Evolutionary conservation across 2,888 invertebrate genomes (phyloP).

Genomic region (Drosophila parthenogenetica): DNA sequence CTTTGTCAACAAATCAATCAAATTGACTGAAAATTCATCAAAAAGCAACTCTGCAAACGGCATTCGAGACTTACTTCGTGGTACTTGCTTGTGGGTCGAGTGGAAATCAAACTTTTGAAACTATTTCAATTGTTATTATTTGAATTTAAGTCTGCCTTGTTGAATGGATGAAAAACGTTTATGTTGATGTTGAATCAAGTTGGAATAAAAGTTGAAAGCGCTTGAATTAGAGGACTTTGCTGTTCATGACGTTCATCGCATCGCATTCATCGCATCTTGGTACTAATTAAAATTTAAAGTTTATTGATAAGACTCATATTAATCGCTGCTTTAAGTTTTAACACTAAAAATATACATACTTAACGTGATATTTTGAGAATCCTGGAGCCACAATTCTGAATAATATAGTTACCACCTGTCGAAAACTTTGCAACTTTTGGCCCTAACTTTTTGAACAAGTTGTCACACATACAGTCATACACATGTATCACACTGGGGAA

Average conservation of each 20-base stretch:
- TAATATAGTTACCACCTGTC: conserved; percentile 79
- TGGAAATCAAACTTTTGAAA: conserved; percentile 62
- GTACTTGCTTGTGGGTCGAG: conserved; percentile 27
- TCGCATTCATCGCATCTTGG: conserved; percentile 6
- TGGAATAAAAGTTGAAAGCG: conserved; percentile 25
- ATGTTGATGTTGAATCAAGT: conserved; percentile 21
- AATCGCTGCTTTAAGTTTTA: conserved; percentile 46
- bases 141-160: conserved; percentile 36
- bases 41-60: conserved; percentile 30
- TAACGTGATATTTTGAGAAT: conserved; percentile 15
- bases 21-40: conserved; percentile 72
- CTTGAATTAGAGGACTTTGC: conserved; percentile 40
- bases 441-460: conserved; percentile 69
- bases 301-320: conserved; percentile 16
- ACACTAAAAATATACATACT: conserved; percentile 54
- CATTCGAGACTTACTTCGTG: conserved; percentile 3
- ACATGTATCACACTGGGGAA: not conserved
- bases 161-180: conserved; percentile 33
- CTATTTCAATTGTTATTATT: conserved; percentile 72
- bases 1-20: conserved; percentile 76
- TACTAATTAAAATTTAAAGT: conserved; percentile 47
- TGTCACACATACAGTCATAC: conserved; percentile 27
- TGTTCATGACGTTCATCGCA: not conserved
- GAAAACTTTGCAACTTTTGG: conserved; percentile 73
- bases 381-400: conserved; percentile 59